These are phyloP conservation scores for Huso huso DNA, from an alignment of 2,797 vertebrate genomes.

Conservation along the genomic window DNA sequence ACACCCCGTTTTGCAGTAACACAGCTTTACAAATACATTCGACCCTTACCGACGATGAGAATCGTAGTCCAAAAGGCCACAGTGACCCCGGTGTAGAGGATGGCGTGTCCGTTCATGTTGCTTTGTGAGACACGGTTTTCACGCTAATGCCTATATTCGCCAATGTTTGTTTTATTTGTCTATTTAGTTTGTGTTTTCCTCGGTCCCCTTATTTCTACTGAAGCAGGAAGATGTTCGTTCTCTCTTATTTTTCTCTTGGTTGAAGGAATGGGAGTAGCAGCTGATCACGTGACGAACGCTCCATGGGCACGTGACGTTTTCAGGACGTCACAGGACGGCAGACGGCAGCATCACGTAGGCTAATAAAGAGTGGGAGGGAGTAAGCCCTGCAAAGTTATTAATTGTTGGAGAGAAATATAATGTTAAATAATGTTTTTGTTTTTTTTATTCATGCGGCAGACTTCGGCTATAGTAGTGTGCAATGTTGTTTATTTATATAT, in stretches of 20 bases:
- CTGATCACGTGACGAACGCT: slow-evolving; percentile 50
- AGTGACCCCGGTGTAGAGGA: slow-evolving; percentile 84
- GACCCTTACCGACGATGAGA: slow-evolving; percentile 74
- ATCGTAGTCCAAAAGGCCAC: slow-evolving; percentile 86
- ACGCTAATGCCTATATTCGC: no score
- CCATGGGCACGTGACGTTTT: slow-evolving; percentile 25
- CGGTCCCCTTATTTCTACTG: background rate
- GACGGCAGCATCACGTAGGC: no score
- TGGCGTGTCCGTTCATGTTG: slow-evolving; percentile 86
- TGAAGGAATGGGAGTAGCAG: slow-evolving; percentile 44
- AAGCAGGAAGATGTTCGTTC: slow-evolving; percentile 22
- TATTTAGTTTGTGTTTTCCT: no score
- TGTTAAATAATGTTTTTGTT: no score
- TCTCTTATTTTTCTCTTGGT: slow-evolving; percentile 25
- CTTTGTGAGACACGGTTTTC: background rate
- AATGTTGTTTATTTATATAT: no score
- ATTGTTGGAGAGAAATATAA: no score
- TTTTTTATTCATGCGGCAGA: no score
- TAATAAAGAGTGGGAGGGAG: no score
- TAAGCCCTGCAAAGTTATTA: no score
- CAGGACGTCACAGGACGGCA: background rate
- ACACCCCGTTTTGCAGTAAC: background rate
- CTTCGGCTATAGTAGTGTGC: no score
- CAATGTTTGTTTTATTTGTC: background rate
- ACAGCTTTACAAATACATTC: background rate